phyloP scores from a whole-genome alignment of 1,140 invertebrate genomes.

The Pissodes strobi region DNA sequence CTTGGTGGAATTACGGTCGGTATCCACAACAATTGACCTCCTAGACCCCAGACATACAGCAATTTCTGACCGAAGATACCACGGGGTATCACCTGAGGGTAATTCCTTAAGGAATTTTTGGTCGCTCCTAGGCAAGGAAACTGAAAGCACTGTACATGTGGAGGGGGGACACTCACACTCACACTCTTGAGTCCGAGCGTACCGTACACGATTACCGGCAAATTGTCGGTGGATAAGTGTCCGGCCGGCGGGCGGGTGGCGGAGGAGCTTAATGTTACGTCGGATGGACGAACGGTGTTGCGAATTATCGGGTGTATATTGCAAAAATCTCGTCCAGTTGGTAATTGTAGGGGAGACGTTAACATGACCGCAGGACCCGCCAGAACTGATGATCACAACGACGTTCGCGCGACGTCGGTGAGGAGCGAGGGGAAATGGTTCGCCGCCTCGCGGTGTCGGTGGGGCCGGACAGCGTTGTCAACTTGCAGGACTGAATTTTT shows the following conservation, averaged over 20 bases:
- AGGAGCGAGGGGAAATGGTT: slow-evolving; percentile 18
- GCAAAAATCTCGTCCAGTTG: slow-evolving; percentile 30
- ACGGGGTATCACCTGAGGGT: neutral
- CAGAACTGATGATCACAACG: slow-evolving; percentile 46
- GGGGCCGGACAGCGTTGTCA: slow-evolving; percentile 29
- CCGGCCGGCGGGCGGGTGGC: slow-evolving; percentile 16
- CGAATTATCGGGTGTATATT: slow-evolving; percentile 23
- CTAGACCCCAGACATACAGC: slow-evolving; percentile 29
- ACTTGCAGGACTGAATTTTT: slow-evolving; percentile 14
- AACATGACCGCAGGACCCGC: slow-evolving; percentile 53
- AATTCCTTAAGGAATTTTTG: slow-evolving; percentile 2
- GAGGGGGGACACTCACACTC: slow-evolving; percentile 25
- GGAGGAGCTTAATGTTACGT: slow-evolving; percentile 7
- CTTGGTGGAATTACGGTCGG: slow-evolving; percentile 8
- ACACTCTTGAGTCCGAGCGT: slow-evolving; percentile 14
- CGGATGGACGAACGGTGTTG: slow-evolving; percentile 8
- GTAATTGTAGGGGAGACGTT: slow-evolving; percentile 47
- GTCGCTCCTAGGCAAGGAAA: slow-evolving; percentile 17
- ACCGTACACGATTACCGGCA: slow-evolving; percentile 44
- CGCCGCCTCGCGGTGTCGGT: slow-evolving; percentile 24
- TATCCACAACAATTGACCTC: slow-evolving; percentile 16
- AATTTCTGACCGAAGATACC: neutral
- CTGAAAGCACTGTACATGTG: slow-evolving; percentile 22
- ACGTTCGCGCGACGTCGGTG: slow-evolving; percentile 19
- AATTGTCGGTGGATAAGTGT: slow-evolving; percentile 31